These are phyloP conservation scores for Syritta pipiens DNA, from an alignment of 2,888 invertebrate genomes.

Conservation along the genomic window DNA sequence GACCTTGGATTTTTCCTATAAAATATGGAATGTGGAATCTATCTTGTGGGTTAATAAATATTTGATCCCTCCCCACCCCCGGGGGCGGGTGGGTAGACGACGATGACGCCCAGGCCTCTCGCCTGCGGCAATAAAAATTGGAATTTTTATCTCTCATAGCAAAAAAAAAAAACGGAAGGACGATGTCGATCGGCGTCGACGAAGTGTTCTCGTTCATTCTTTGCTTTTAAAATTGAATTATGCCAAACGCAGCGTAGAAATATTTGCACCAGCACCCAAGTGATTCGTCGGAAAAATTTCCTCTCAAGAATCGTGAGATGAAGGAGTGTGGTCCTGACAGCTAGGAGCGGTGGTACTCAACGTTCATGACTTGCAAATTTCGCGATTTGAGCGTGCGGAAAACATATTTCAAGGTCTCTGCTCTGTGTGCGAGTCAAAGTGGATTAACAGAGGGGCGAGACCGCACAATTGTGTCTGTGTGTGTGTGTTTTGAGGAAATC, in stretches of 20 bases:
- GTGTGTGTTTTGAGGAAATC: neutral
- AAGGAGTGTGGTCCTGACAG: constrained; percentile 49
- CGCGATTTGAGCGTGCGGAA: constrained; percentile 22
- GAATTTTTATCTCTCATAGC: constrained; percentile 52
- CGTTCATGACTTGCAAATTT: constrained; percentile 53
- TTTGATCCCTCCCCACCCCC: too few species aligned
- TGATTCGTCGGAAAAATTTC: constrained; percentile 12
- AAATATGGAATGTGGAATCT: constrained; percentile 52
- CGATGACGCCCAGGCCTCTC: constrained; percentile 38
- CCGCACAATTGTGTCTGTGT: neutral
- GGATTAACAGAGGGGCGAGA: neutral
- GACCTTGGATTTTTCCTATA: constrained; percentile 45
- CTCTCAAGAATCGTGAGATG: neutral
- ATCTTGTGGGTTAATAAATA: constrained; percentile 63
- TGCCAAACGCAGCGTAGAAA: constrained; percentile 47
- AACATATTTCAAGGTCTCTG: constrained; percentile 34
- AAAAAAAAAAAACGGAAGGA: too few species aligned
- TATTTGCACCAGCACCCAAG: constrained; percentile 35
- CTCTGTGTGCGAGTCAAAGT: constrained; percentile 20
- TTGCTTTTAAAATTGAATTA: constrained; percentile 58
- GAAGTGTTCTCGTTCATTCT: too few species aligned
- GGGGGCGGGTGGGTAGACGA: too few species aligned
- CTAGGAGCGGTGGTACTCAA: constrained; percentile 37
- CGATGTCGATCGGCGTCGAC: too few species aligned
- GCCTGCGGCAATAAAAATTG: constrained; percentile 41